phyloP scores from a whole-genome alignment of 1,140 invertebrate species.

The Eriocheir sinensis region DNA sequence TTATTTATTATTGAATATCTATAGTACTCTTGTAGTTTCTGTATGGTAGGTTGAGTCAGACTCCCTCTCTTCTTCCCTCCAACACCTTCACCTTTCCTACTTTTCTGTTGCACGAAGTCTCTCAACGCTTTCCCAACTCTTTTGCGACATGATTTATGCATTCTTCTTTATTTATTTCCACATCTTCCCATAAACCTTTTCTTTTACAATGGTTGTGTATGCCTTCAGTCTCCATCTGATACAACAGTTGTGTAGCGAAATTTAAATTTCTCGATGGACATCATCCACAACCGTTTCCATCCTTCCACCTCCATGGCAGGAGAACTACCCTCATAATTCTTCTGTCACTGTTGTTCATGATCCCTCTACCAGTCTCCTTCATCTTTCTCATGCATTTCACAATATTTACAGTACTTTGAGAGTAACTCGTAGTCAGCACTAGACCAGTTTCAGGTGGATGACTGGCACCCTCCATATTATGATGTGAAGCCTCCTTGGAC shows the following conservation, averaged over 20 bases:
- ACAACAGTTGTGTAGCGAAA: background rate
- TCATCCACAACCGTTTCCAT: background rate
- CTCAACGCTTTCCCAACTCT: background rate
- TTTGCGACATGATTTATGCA: background rate
- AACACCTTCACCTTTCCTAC: conserved; percentile 7
- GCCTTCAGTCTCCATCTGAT: background rate
- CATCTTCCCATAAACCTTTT: conserved; percentile 20
- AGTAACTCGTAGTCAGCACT: conserved; percentile 15
- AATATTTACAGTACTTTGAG: conserved; percentile 30
- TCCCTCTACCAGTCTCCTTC: background rate
- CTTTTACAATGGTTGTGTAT: background rate
- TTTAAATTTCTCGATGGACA: background rate
- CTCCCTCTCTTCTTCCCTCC: background rate
- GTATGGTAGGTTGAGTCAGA: background rate
- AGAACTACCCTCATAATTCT: background rate
- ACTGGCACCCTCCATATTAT: conserved; percentile 20
- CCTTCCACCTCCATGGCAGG: background rate
- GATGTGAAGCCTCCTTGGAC: conserved; percentile 9
- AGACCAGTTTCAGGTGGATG: conserved; percentile 20
- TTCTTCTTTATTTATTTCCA: background rate
- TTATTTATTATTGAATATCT: conserved; percentile 1
- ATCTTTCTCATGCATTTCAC: conserved; percentile 10
- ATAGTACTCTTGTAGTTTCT: background rate
- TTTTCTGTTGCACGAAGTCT: background rate
- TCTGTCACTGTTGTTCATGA: conserved; percentile 4